Percentiles rank a stretch among this genome's conserved stretches.
Evolutionary conservation across 2,113 vertebrate species (phyloP).

Genomic region (Pristiophorus japonicus): DNA sequence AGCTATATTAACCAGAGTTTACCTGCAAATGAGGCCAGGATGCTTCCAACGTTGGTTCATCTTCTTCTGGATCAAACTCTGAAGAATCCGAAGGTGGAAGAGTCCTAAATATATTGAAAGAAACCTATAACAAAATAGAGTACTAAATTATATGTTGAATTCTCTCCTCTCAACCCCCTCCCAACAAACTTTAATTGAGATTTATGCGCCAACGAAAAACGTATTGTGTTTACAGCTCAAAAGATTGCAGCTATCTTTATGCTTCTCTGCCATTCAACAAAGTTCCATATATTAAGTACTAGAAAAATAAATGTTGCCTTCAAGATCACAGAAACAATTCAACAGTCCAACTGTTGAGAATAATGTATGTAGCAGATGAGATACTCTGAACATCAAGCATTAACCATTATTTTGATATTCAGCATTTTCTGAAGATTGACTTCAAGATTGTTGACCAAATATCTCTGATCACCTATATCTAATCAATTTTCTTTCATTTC

Average conservation of each 20-base stretch:
- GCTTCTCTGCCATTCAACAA: background rate
- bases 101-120: constrained; percentile 99
- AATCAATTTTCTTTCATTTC: background rate
- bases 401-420: background rate
- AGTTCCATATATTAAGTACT: background rate
- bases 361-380: background rate
- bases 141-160: constrained; percentile 29
- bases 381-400: background rate
- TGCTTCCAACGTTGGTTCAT: constrained; percentile 95
- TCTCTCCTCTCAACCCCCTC: background rate
- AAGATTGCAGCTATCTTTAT: background rate
- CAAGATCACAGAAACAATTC: background rate
- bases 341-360: background rate
- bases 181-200: background rate
- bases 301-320: background rate
- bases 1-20: background rate
- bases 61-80: constrained; percentile 98
- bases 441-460: background rate
- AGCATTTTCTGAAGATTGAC: background rate
- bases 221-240: background rate
- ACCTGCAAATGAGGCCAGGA: constrained; percentile 99
- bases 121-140: constrained; percentile 64
- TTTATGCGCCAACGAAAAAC: background rate
- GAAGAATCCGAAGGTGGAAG: constrained; percentile 98
- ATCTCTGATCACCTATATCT: background rate